Conservation (phyloP, 2,113 vertebrate genomes). For the Hydropotes inermis region DNA sequence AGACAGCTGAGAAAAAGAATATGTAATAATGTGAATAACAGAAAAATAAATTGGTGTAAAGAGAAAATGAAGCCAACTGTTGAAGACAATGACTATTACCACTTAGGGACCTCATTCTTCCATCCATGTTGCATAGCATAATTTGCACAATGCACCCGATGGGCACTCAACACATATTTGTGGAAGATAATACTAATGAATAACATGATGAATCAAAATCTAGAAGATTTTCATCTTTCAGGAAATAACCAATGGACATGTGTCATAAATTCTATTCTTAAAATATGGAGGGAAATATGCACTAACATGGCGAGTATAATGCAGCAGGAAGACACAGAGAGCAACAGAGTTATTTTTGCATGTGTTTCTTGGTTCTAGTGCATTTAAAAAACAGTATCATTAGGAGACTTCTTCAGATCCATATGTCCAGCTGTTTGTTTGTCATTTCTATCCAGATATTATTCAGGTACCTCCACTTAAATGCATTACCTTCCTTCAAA, state of each 20-base stretch:
- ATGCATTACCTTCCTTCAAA: background rate
- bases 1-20: background rate
- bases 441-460: background rate
- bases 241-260: background rate
- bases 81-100: background rate
- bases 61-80: background rate
- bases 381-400: background rate
- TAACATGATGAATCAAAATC: background rate
- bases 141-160: background rate
- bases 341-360: background rate
- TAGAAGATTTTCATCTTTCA: background rate
- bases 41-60: background rate
- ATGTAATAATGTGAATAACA: background rate
- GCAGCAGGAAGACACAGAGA: background rate
- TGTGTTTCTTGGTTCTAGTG: background rate
- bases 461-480: background rate
- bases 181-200: background rate
- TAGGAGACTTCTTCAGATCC: background rate
- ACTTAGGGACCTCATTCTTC: background rate
- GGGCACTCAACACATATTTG: background rate
- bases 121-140: background rate
- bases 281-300: background rate
- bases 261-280: background rate
- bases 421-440: background rate
- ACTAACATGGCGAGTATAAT: background rate